Base-by-base conservation (phyloP, 2,113 vertebrate species). In the Oxyura jamaicensis region DNA sequence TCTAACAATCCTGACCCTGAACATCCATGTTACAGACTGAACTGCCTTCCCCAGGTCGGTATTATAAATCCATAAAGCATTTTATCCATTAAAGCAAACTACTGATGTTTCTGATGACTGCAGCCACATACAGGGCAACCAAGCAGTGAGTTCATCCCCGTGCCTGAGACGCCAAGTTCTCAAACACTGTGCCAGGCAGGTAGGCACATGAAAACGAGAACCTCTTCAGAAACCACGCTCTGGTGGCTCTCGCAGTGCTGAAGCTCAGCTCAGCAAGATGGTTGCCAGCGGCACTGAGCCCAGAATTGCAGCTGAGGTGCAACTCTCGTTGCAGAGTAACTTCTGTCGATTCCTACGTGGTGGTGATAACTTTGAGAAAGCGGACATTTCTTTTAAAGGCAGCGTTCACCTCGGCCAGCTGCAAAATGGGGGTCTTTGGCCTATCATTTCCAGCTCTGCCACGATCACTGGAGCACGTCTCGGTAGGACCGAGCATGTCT, bases 391-490 rank as follows among this genome's bases (percentile, higher is more conserved):
- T 21, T 90, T 13, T 12, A 50, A 80, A 41, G 41, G 28, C 13
- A 60, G 7, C 2, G 13, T 53, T 86, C 48, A 31, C 28, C 18
- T 66, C 2, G 0, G 13, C 28, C 19, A 36, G 67, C 53, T 59
- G 18, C 58, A 44, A 29, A 65, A 18, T 2, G 6, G 0, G 0
- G 0, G 8, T 22, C 22, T 39, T 10, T 7, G 39, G 26, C 69
- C 56, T 3, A 0, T 3, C 36, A 29, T 26, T 50, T 62, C 19
- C 31, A 74, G 25, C 44, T 80, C 67, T 42, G 22, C 20, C 21
- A 42, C 0, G 0, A 18, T 26, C 11, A 39, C 1, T 0, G 19
- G 83, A 41, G 74, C 39, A 56, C 41, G 42, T 3, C 39, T 85
- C 36, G 11, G 13, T 16, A 48, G 13, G 23, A 25, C 11, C 8